Percentiles rank a stretch among this genome's conserved stretches.
Conservation (phyloP, 1,140 invertebrate species). For the Physella acuta region DNA sequence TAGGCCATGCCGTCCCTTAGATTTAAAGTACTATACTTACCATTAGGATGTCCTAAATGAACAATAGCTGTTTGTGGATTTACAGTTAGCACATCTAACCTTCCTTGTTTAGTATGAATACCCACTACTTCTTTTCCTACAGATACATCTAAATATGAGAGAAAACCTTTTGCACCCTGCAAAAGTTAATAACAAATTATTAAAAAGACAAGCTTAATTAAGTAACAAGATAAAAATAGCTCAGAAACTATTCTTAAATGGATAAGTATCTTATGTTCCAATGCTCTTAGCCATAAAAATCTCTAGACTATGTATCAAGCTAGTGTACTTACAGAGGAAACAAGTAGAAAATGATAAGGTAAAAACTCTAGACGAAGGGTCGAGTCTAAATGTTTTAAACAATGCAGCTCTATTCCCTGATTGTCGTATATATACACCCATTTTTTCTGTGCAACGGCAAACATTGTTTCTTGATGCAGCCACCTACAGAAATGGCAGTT, state of each 20-base stretch:
- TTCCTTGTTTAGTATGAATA: constrained; percentile 73
- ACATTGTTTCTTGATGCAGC: constrained; percentile 95
- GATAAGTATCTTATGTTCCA: too few relatives aligned
- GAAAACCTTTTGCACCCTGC: constrained; percentile 78
- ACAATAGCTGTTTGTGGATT: constrained; percentile 95
- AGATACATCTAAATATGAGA: constrained; percentile 92
- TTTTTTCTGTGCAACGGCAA: constrained; percentile 93
- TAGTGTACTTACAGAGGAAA: constrained; percentile 77
- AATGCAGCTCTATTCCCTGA: constrained; percentile 94
- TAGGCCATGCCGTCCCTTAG: too few relatives aligned
- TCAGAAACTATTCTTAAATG: too few relatives aligned
- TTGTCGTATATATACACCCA: constrained; percentile 98
- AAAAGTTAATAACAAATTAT: constrained; percentile 32
- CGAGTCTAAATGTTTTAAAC: constrained; percentile 82
- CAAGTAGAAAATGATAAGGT: constrained; percentile 95
- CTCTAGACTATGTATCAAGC: too few relatives aligned
- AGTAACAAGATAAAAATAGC: too few relatives aligned
- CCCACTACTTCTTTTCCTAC: constrained; percentile 85
- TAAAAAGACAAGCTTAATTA: too few relatives aligned
- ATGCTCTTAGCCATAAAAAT: too few relatives aligned
- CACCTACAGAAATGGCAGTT: constrained; percentile 66
- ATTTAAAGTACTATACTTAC: constrained; percentile 63
- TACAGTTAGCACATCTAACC: constrained; percentile 82
- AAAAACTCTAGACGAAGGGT: constrained; percentile 87
- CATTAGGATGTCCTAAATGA: constrained; percentile 86